Base-by-base conservation (phyloP, 2,797 vertebrate species). In the Coregonus sp. region DNA sequence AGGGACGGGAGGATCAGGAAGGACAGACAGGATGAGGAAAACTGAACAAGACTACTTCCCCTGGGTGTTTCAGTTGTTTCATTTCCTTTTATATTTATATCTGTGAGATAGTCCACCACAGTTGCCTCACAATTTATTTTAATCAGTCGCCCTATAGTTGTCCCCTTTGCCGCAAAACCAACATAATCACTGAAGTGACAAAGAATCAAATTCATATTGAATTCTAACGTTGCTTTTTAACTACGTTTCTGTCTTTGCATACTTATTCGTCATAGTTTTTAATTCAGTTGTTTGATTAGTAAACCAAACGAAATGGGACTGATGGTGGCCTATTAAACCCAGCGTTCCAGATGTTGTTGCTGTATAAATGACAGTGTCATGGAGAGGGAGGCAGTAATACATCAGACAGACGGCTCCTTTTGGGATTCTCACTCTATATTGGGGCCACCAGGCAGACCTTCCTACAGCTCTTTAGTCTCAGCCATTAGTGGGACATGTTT, bases 401-500 rank as follows among this genome's bases (percentile, higher is more conserved):
- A 94, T 94, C 92, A 91, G n/a, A 12, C 59, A 25, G 85, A 87
- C 71, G 35, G 78, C 79, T 89, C 86, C 91, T 90, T 47, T 79
- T 77, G 92, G 90, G 91, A 92, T 81, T 86, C 81, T 85, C 56
- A 86, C 82, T 85, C 63, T 72, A 47, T 11, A 47, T 47, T 47
- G 40, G 40, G 40, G 40, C 40, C 40, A 47, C 9, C 40, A 47
- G 40, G 40, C 40, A 47, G 9, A 81, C 83, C 83, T 85, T 90
- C 88, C 87, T 85, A 84, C 89, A 78, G 90, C 87, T 90, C 88
- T 75, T 78, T 86, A 86, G 84, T 89, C 84, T 84, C 85, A 86
- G 85, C 86, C 88, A 93, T 95, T 93, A 94, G 87, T 76, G 83
- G 86, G 78, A 93, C 93, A 92, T 84, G 84, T 89, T 89, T 90